These are phyloP conservation scores for Tupaia chinensis DNA, from an alignment of 2,113 vertebrate species.

Conservation along the genomic window DNA sequence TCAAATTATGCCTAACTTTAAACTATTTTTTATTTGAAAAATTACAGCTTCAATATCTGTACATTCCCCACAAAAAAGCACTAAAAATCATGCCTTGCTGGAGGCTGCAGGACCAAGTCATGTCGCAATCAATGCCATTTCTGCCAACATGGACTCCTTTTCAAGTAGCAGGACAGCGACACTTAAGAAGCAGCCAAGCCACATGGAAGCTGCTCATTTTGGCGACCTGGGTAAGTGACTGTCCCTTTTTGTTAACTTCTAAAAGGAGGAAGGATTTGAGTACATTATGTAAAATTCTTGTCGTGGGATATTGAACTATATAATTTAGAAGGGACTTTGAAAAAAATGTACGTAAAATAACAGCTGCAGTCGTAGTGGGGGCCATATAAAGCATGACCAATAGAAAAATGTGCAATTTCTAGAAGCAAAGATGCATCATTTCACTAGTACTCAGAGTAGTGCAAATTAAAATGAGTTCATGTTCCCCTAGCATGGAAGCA, in stretches of 20 bases:
- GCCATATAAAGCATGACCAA: background rate
- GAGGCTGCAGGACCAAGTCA: constrained; percentile 98
- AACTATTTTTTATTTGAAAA: constrained; percentile 57
- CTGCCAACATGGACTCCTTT: constrained; percentile 99
- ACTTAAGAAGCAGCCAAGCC: constrained; percentile 98
- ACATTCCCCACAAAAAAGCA: constrained; percentile 92
- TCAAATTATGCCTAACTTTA: constrained; percentile 64
- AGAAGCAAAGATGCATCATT: background rate
- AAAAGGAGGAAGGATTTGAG: background rate
- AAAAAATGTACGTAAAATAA: background rate
- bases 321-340: background rate
- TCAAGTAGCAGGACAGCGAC: constrained; percentile 97
- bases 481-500: background rate
- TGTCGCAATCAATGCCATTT: constrained; percentile 98
- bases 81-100: constrained; percentile 95
- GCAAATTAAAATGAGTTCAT: constrained; percentile 41
- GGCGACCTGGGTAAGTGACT: constrained; percentile 94
- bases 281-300: constrained; percentile 4
- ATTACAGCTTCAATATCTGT: constrained; percentile 85
- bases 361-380: background rate
- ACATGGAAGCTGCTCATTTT: constrained; percentile 98
- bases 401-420: constrained; percentile 32
- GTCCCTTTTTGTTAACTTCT: constrained; percentile 28
- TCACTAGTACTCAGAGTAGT: constrained; percentile 1
- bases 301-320: background rate